Evolutionary conservation across 2,113 vertebrate genomes (phyloP), one percentile per base, ranked within the genome.

Genomic region (Sceloporus undulatus): DNA sequence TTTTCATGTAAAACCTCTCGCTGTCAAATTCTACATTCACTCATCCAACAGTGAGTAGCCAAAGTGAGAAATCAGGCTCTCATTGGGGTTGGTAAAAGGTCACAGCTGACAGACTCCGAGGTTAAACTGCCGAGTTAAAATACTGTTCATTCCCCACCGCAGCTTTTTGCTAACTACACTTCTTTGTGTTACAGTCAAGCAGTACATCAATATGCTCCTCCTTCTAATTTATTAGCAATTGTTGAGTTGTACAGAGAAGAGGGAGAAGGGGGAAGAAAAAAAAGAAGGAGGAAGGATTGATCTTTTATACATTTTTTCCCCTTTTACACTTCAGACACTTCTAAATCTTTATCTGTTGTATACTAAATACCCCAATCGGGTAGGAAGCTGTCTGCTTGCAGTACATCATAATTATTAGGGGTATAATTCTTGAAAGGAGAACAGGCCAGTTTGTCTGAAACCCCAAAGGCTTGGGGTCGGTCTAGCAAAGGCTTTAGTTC

Each of bases 101-200:
- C 99, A 99, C 95, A 95, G 94, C 97, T 99, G 98, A 99, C 98
- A 99, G 98, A 98, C 98, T 97, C 71, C 91, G 98, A 98, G 99
- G 99, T 99, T 99, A 99, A 99, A 99, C 98, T 99, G 98, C 98
- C 94, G 98, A 98, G 98, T 98, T 99, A 99, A 99, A 99, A 99
- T 99, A 98, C 98, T 99, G 98, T 99, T 99, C 98, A 98, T 99
- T 99, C 98, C 98, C 97, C 97, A 97, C 96, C 95, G 94, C 97
- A 98, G 98, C 97, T 98, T 98, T 98, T 98, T 98, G 97, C 98
- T 98, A 98, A 99, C 98, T 98, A 98, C 98, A 97, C 97, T 96
- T 98, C 98, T 98, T 98, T 98, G 98, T 99, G 97, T 98, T 98
- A 97, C 97, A 97, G 98, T 98, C 98, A 98, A 97, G 97, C 96